These are phyloP conservation scores for Apis cerana DNA, from an alignment of 1,140 invertebrate genomes.

Conservation along the genomic window DNA sequence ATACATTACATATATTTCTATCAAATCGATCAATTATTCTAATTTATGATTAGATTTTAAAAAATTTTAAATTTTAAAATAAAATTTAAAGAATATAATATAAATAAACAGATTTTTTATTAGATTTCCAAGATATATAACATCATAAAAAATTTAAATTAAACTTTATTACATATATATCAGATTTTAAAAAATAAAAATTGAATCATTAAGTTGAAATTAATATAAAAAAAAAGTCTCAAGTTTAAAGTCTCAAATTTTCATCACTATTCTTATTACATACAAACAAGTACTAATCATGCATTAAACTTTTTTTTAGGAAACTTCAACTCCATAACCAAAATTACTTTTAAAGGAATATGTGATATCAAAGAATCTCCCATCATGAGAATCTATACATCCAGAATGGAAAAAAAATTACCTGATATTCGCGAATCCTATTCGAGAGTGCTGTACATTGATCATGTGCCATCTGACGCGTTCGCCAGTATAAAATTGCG, in stretches of 20 bases:
- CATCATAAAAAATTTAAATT: no score
- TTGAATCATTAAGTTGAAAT: neutral
- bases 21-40: no score
- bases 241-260: neutral
- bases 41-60: no score
- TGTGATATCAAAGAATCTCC: neutral
- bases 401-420: conserved; percentile 54
- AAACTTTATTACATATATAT: neutral
- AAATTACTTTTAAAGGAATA: neutral
- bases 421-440: conserved; percentile 76
- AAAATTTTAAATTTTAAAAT: neutral
- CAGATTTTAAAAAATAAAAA: neutral
- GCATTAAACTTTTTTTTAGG: neutral
- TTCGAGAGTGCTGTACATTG: conserved; percentile 75
- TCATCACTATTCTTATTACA: neutral
- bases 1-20: no score
- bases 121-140: no score
- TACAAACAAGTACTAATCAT: neutral
- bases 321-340: no score
- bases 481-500: conserved; percentile 73
- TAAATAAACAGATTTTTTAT: no score
- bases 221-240: neutral
- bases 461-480: conserved; percentile 79
- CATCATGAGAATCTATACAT: neutral
- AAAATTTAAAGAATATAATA: no score